A percentile compares a stretch with the other conserved stretches of the same genome.
These are phyloP conservation scores for Cardinalis cardinalis DNA, from an alignment of 2,113 vertebrate genomes.

Conservation along the genomic window DNA sequence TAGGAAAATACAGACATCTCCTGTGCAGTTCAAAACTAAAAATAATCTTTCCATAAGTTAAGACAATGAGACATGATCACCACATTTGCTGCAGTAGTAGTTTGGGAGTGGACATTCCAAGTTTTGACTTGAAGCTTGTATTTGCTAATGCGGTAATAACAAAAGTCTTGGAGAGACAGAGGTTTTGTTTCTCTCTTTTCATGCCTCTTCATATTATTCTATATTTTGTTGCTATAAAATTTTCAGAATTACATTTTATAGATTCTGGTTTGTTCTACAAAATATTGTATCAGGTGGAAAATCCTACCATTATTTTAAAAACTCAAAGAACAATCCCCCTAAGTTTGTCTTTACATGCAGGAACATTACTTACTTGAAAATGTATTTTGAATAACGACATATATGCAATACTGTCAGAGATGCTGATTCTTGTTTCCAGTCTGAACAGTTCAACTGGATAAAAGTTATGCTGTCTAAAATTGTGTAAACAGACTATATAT, in stretches of 20 bases:
- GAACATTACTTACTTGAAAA: not conserved
- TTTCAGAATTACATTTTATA: not conserved
- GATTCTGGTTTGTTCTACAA: not conserved
- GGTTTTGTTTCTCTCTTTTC: not conserved
- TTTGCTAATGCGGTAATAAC: not conserved
- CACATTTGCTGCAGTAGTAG: not conserved
- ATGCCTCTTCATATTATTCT: not conserved
- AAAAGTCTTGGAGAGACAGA: not conserved
- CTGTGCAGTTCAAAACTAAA: not conserved
- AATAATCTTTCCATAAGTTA: not conserved
- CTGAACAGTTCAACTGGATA: not conserved
- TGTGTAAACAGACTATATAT: accelerated
- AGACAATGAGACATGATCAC: not conserved
- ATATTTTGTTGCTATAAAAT: not conserved
- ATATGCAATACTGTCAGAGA: not conserved
- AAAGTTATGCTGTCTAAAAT: not conserved
- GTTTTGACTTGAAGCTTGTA: not conserved
- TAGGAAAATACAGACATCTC: not conserved
- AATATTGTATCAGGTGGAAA: not conserved
- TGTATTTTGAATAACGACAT: not conserved
- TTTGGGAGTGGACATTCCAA: not conserved
- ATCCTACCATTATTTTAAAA: not conserved
- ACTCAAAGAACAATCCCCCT: accelerated
- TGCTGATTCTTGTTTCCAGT: not conserved
- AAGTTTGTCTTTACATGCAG: not conserved